Percentiles rank a stretch among this genome's conserved stretches.
Conservation (phyloP, 2,797 vertebrate species). For the Distichodus sexfasciatus region DNA sequence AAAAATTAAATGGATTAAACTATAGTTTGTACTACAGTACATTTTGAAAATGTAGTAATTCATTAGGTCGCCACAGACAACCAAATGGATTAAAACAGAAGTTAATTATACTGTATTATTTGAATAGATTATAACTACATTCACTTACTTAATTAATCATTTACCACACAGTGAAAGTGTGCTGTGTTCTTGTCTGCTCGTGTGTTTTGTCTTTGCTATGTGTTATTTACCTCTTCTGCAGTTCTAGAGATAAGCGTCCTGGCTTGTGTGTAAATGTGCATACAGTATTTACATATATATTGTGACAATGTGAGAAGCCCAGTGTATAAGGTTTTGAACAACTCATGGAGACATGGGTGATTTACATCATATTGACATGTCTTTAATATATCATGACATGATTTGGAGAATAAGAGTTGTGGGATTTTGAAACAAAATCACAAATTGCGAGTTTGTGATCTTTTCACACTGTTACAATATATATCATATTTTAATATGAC, state of each 20-base stretch:
- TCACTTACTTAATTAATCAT: conserved; percentile 28
- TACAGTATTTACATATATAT: conserved; percentile 25
- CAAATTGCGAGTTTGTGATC: not conserved
- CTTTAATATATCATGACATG: too few species aligned
- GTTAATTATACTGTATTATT: too few species aligned
- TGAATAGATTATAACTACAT: too few species aligned
- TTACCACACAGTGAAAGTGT: conserved; percentile 44
- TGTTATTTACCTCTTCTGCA: conserved; percentile 5
- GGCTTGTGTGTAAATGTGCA: not conserved
- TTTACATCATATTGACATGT: too few species aligned
- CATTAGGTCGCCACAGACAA: too few species aligned
- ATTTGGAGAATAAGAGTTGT: too few species aligned
- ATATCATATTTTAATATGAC: conserved; percentile 3
- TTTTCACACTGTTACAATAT: conserved; percentile 41
- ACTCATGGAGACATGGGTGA: too few species aligned
- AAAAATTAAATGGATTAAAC: not conserved
- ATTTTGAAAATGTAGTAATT: too few species aligned
- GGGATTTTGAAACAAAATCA: too few species aligned
- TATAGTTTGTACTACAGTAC: not conserved
- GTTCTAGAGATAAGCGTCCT: conserved; percentile 21
- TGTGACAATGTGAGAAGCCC: conserved; percentile 23
- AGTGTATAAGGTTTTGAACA: too few species aligned
- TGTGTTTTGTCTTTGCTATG: not conserved
- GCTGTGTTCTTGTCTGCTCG: conserved; percentile 4
- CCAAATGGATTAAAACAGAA: too few species aligned